Evolutionary conservation across 2,888 invertebrate species (phyloP).

Genomic region (Venusia cambrica): DNA sequence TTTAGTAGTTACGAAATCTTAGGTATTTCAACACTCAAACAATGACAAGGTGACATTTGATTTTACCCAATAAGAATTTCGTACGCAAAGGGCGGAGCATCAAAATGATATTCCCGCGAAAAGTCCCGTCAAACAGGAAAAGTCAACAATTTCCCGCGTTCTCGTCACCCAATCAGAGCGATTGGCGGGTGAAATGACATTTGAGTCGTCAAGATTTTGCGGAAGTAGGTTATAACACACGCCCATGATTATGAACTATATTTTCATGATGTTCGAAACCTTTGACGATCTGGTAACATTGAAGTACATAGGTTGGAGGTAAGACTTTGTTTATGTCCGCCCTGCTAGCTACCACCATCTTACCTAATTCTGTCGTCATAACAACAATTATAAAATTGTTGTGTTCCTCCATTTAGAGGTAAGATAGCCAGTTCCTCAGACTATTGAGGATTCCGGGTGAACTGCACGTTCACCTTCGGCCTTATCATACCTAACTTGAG

Average conservation of each 20-base stretch:
- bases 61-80: slow-evolving; percentile 60
- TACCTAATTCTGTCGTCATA: no score
- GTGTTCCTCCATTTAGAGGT: no score
- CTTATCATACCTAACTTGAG: no score
- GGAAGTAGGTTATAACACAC: slow-evolving; percentile 7
- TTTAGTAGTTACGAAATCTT: slow-evolving; percentile 6
- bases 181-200: slow-evolving; percentile 28
- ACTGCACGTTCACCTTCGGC: no score
- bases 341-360: no score
- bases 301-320: no score
- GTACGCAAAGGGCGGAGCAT: slow-evolving; percentile 59
- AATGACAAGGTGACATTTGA: slow-evolving; percentile 53
- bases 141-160: slow-evolving; percentile 64
- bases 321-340: no score
- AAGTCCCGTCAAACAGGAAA: slow-evolving; percentile 70
- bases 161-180: slow-evolving; percentile 42
- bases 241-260: slow-evolving; percentile 1
- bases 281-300: no score
- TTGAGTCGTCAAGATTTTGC: slow-evolving; percentile 11
- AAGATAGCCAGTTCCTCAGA: no score
- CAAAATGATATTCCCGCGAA: slow-evolving; percentile 43
- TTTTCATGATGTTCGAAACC: no score
- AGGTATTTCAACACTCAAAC: slow-evolving; percentile 20
- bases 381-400: no score
- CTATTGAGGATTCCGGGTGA: no score